Evolutionary conservation across 2,888 invertebrate species (phyloP), one percentile per base, ranked within the genome.

Genomic region (Hololepta plana): DNA sequence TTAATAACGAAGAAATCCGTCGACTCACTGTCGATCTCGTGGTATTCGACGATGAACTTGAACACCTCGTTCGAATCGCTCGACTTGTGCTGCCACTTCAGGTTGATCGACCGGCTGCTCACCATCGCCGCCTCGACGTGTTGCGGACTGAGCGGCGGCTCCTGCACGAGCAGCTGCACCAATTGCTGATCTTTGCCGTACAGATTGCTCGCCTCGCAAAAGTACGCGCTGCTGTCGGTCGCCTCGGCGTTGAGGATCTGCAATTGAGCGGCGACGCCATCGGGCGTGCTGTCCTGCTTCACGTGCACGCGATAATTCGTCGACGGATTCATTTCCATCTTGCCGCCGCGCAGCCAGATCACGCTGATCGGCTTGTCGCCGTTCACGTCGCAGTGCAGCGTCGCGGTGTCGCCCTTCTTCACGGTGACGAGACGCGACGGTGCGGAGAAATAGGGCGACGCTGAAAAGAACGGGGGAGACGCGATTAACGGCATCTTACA

Each of bases 281-380:
- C 72, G 2, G 69, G 67, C 2, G 72, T 72, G 13, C 66, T 65
- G 43, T 74, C 72, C 46, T 72, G 72, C 42, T 72, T 72, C 6
- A 67, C 34, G 15, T 40, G 39, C 3, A 42, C 38, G 61, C 72
- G 63, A 53, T 74, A 74, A 54, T 75, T 74, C 32, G 71, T 72
- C 20, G 72, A 69, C 15, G 74, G 71, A 50, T 70, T 72, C 32
- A 74, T 50, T 41, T 72, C 72, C 29, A 62, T 62, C 50, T 72
- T 74, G 36, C 72, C 72, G 32, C 70, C 68, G 40, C 67, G 62
- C 44, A 74, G 60, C 81, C 81, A 81, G 29, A 68, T 63, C 27
- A 80, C 70, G 40, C 68, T 76, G 41, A 81, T 68, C 26, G 80
- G 80, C 44, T 73, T 73, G 51, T 81, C 80, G 3, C 80, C 81